Evolutionary conservation across 2,113 vertebrate species (phyloP), one percentile per base, ranked within the genome.

Genomic region (Murina feae): DNA sequence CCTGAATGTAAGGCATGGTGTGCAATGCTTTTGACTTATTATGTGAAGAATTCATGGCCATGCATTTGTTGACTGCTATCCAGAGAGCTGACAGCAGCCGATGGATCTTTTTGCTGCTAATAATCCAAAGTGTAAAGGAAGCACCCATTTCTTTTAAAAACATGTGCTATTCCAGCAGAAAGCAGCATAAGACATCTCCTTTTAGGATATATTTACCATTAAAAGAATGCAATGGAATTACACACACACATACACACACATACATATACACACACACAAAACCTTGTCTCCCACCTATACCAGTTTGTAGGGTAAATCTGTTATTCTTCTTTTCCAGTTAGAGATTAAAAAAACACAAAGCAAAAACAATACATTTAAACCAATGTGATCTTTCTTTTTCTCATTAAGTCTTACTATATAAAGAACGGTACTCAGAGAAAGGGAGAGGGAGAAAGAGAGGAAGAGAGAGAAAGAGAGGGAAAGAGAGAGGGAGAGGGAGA

Each of bases 41-140:
- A 82, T 42, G 25, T 60, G 89, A 83, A 89, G 78, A 92, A 86
- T 92, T 96, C 94, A 95, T 58, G 60, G 80, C 35, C 28, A 16
- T 58, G 80, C 16, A 28, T 97, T 81, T 85, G 69, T 51, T 89
- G 79, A 86, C 79, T 68, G 55, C 78, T 75, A 35, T 63, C 55
- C 66, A 28, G 91, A 94, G 78, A 37, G 75, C 6, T 81, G 86
- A 85, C 80, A 87, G 90, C 72, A 79, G 6, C 9, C 5, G 69
- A 80, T 72, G 85, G 39, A 42, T 81, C 58, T 78, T 72, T 35
- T 39, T 60, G 32, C 20, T 58, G 58, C 49, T 76, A 9, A 63
- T 30, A 80, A 51, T 30, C 17, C 30, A n/a, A 28, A 88, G 58
- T 92, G 63, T 69, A 93, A 83, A 93, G 35, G 42, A 91, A 28